phyloP scores from a whole-genome alignment of 2,113 vertebrate genomes.

The Mixornis gularis region DNA sequence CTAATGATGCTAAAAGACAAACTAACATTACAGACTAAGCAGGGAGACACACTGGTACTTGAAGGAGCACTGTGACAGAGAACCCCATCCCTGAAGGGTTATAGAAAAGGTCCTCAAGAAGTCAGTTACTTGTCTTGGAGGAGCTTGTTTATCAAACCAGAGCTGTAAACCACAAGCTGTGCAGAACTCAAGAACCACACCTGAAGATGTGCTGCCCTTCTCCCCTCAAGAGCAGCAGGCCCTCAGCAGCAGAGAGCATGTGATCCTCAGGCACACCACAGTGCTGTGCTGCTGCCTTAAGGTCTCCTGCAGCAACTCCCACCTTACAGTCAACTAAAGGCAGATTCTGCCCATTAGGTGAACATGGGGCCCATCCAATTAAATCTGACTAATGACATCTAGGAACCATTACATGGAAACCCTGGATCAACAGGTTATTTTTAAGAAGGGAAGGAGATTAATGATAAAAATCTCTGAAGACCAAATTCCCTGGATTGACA shows the following conservation, averaged over 20 bases:
- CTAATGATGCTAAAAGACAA: neutral
- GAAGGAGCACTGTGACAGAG: neutral
- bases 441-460: neutral
- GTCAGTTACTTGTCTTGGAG: neutral
- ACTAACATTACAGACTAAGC: neutral
- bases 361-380: neutral
- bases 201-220: neutral
- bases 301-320: neutral
- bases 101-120: neutral
- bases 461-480: neutral
- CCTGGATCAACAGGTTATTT: neutral
- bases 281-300: neutral
- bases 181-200: neutral
- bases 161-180: neutral
- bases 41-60: neutral
- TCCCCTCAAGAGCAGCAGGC: neutral
- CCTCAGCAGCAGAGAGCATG: fast-evolving
- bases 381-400: neutral
- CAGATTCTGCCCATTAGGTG: neutral
- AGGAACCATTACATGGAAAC: neutral
- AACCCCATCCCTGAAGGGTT: neutral
- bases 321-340: neutral
- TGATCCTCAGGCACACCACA: fast-evolving
- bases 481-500: neutral
- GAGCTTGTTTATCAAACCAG: neutral